Evolutionary conservation across 2,797 vertebrate species (phyloP).

Genomic region (Meda fulgida): DNA sequence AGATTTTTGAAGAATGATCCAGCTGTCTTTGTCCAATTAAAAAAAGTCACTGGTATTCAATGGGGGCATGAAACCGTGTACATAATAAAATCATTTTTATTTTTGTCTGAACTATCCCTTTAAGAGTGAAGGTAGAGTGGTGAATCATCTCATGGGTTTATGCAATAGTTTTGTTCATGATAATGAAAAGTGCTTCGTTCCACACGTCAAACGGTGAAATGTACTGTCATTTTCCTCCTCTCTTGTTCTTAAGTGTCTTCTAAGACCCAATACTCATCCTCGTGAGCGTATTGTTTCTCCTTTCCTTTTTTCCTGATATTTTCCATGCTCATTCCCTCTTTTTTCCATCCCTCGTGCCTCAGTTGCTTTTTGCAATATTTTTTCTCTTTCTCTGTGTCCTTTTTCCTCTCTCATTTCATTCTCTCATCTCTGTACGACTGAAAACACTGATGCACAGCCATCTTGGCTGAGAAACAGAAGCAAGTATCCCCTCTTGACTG

Average conservation of each 20-base stretch:
- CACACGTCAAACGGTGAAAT: not conserved
- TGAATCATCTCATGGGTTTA: not conserved
- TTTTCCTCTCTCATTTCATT: slow-evolving; percentile 13
- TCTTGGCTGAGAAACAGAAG: slow-evolving; percentile 71
- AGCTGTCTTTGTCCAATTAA: not conserved
- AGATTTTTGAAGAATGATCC: not conserved
- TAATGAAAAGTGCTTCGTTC: not conserved
- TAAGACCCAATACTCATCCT: slow-evolving; percentile 6
- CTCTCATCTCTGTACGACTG: slow-evolving; percentile 32
- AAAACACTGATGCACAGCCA: slow-evolving; percentile 43
- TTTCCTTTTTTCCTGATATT: not conserved
- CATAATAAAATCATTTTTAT: not conserved
- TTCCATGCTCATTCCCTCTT: slow-evolving; percentile 1
- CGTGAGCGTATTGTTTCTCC: not conserved
- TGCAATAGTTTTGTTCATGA: not conserved
- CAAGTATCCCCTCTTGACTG: slow-evolving; percentile 68
- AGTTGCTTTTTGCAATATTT: slow-evolving; percentile 15
- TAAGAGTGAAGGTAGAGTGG: not conserved
- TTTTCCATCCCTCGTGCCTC: not conserved
- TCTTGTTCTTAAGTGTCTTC: not conserved
- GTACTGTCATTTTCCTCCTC: not conserved
- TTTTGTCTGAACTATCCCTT: not conserved
- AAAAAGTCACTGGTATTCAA: not conserved
- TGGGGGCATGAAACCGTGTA: not conserved
- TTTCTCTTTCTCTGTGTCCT: slow-evolving; percentile 16